phyloP scores from a whole-genome alignment of 2,113 vertebrate species.

The Marmota monax region DNA sequence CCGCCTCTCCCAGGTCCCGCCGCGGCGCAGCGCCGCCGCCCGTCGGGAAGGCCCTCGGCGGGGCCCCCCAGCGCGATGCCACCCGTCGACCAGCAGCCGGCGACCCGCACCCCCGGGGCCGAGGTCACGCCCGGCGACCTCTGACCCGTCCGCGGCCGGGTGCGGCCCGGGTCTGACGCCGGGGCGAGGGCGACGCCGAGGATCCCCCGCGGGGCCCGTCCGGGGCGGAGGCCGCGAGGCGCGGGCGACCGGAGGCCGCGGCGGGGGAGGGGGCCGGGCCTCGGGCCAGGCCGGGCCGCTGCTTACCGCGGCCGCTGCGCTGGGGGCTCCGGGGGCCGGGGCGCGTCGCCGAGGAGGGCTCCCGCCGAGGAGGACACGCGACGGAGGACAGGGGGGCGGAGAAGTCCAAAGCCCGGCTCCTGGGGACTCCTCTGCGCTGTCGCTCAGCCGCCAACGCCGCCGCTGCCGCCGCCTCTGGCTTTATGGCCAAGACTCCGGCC shows the following conservation, averaged over 20 bases:
- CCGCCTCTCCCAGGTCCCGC: background rate
- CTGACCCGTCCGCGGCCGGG: slow-evolving; percentile 36
- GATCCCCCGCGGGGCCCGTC: background rate
- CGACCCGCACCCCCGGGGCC: background rate
- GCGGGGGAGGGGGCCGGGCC: slow-evolving; percentile 70
- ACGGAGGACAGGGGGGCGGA: background rate
- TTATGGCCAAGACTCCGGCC: slow-evolving; percentile 78
- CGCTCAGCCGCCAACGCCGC: background rate
- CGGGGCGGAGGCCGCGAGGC: background rate
- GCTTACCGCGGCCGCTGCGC: slow-evolving; percentile 70
- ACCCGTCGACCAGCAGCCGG: background rate
- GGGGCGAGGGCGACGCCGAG: too few relatives aligned
- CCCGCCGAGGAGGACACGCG: background rate
- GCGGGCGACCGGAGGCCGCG: background rate
- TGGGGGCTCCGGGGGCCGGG: slow-evolving; percentile 44
- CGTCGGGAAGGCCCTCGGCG: background rate
- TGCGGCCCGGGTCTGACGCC: background rate
- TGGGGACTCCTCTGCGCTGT: background rate
- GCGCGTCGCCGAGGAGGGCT: slow-evolving; percentile 43
- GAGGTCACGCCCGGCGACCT: slow-evolving; percentile 51
- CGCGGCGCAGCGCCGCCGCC: background rate
- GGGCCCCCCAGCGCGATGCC: background rate
- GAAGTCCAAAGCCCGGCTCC: background rate
- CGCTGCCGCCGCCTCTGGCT: slow-evolving; percentile 75
- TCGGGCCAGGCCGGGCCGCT: background rate